These are phyloP conservation scores for Lithosia quadra DNA, from an alignment of 2,888 invertebrate genomes.

Conservation along the genomic window DNA sequence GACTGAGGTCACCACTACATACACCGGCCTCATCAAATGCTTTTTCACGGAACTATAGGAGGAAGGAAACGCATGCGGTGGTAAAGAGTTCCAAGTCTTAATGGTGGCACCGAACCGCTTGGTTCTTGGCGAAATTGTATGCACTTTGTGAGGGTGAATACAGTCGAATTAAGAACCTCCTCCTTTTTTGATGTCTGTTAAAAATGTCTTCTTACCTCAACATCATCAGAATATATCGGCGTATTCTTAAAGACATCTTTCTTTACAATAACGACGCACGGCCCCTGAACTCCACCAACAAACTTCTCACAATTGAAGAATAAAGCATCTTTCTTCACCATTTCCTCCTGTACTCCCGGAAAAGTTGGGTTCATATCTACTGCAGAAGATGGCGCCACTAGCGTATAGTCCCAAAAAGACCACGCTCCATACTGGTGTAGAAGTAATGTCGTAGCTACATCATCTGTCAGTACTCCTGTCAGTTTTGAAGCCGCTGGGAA, in stretches of 20 bases:
- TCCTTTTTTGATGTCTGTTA: too few relatives aligned
- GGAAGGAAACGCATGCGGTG: too few relatives aligned
- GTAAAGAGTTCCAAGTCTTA: too few relatives aligned
- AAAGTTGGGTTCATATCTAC: slow-evolving; percentile 95
- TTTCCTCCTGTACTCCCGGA: slow-evolving; percentile 89
- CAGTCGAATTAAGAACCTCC: too few relatives aligned
- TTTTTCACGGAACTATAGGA: too few relatives aligned
- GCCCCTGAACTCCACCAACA: slow-evolving; percentile 95
- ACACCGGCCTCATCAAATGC: too few relatives aligned
- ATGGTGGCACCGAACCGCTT: too few relatives aligned
- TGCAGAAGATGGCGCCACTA: slow-evolving; percentile 92
- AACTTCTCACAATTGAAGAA: slow-evolving; percentile 97
- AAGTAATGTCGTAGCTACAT: slow-evolving; percentile 92
- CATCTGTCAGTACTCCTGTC: slow-evolving; percentile 95
- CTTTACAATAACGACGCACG: slow-evolving; percentile 88
- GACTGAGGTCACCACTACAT: too few relatives aligned
- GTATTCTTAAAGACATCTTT: slow-evolving; percentile 81
- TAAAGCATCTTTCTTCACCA: slow-evolving; percentile 94
- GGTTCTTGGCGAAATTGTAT: too few relatives aligned
- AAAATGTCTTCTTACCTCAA: slow-evolving; percentile 70
- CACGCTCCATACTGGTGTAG: slow-evolving; percentile 94
- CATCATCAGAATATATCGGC: slow-evolving; percentile 73
- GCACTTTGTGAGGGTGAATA: too few relatives aligned
- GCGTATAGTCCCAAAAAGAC: slow-evolving; percentile 96
- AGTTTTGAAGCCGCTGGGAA: slow-evolving; percentile 95